Evolutionary conservation across 53 echinoderm and acorn worm genomes (phyloP), one percentile per base, ranked within the genome.

Genomic region (Hippasteria phrygiana): DNA sequence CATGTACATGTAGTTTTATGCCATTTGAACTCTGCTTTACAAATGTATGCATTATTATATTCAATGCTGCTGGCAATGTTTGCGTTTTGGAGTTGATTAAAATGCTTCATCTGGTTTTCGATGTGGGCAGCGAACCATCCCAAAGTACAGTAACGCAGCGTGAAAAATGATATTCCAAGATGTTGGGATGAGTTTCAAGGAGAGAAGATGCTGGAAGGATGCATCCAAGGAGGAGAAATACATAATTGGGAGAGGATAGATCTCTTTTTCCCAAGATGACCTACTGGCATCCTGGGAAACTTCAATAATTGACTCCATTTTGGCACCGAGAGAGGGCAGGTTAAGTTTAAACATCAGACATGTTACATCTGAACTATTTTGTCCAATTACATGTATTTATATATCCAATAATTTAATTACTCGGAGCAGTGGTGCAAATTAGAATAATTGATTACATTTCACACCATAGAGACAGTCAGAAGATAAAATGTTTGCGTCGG

Each of bases 131-230:
- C 53, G 51, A 74, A 31, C 74, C 74, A 46, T 74, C 40, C 43
- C 46, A 51, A 51, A 13, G 16, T 4, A 50, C 50, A 77, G 13
- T 34, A 22, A 77, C 36, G 50, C 50, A 50, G 77, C 77, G 29
- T 77, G 18, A 54, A 54, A 77, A 54, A 77, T 77, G 77, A 31
- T 34, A 22, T 77, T 77, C 32, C 77, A 77, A 77, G 77, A 77
- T 77, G 77, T 74, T 74, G 74, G 26, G 27, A 41, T 42, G 41
- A 74, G 40, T 74, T 43, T 63, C 63, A 63, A 11, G 74, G 45
- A 74, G 74, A 74, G 26, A 74, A 43, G 51, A 14, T 51, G 51
- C 51, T 51, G 51, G 20, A 20, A 20, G 20, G 5, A 51, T 14
- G 20, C 51, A 51, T 4, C 51, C 14, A 51, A 2, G 51, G 20